phyloP scores from a whole-genome alignment of 2,888 invertebrate species.

The Malthinus flaveolus region DNA sequence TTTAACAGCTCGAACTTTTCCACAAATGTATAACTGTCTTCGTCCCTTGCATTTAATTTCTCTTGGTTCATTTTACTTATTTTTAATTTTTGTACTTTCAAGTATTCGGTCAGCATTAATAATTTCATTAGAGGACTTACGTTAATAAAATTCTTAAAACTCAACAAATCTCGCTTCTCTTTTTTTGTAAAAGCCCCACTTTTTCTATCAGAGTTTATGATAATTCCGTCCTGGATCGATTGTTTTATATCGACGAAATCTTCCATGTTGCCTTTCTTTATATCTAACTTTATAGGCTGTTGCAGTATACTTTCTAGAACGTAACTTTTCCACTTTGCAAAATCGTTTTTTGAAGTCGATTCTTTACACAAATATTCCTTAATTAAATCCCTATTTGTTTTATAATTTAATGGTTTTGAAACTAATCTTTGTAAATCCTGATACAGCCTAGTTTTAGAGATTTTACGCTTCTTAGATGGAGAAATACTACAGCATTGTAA shows the following conservation, averaged over 20 bases:
- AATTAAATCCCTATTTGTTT: conserved; percentile 31
- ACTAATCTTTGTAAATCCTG: conserved; percentile 42
- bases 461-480: not conserved
- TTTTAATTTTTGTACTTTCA: conserved; percentile 40
- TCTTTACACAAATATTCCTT: conserved; percentile 30
- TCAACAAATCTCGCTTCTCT: conserved; percentile 42
- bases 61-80: conserved; percentile 32
- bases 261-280: conserved; percentile 36
- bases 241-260: conserved; percentile 46
- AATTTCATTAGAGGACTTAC: conserved; percentile 45
- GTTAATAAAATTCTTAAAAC: conserved; percentile 48
- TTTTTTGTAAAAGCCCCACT: conserved; percentile 36
- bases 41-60: conserved; percentile 37
- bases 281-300: conserved; percentile 17
- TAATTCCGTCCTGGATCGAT: conserved; percentile 43
- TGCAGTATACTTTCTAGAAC: conserved; percentile 7
- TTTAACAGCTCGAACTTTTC: conserved; percentile 45
- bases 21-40: conserved; percentile 42
- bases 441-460: conserved; percentile 33
- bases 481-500: not conserved
- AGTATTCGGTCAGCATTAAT: conserved; percentile 42
- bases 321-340: conserved; percentile 14
- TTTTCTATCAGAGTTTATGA: conserved; percentile 33
- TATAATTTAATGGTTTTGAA: conserved; percentile 38
- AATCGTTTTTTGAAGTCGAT: conserved; percentile 9